These are phyloP conservation scores for Xestobium rufovillosum DNA, from an alignment of 2,888 invertebrate species.

Conservation along the genomic window DNA sequence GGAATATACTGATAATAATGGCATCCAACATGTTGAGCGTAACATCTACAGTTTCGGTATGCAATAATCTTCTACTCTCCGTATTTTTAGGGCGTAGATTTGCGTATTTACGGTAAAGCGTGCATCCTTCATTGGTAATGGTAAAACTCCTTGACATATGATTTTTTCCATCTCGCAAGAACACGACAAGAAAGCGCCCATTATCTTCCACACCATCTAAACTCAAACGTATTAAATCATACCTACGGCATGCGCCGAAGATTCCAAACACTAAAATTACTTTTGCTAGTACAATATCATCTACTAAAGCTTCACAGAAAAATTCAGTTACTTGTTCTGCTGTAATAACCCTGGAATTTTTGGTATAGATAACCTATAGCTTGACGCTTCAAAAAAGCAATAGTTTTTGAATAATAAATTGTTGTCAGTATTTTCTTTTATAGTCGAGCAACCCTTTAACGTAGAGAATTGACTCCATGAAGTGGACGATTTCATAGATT, in stretches of 20 bases:
- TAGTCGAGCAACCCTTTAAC: too few species aligned
- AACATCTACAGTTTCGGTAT: constrained; percentile 13
- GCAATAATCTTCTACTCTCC: constrained; percentile 12
- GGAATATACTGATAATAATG: constrained; percentile 16
- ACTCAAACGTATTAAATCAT: constrained; percentile 17
- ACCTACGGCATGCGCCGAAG: constrained; percentile 17
- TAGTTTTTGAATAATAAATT: constrained; percentile 10
- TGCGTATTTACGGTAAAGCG: constrained; percentile 18
- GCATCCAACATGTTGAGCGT: constrained; percentile 14
- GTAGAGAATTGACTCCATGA: constrained; percentile 11
- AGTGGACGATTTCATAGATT: constrained; percentile 10
- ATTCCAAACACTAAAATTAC: constrained; percentile 15
- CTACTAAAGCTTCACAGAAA: constrained; percentile 25
- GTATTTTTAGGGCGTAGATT: constrained; percentile 17
- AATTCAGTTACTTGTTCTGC: constrained; percentile 23
- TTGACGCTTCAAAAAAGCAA: constrained; percentile 21
- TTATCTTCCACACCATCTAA: too few species aligned
- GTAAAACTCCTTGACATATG: constrained; percentile 17
- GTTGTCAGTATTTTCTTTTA: constrained; percentile 4
- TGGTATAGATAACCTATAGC: constrained; percentile 20
- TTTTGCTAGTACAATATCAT: constrained; percentile 24
- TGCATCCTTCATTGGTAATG: constrained; percentile 15
- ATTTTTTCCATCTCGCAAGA: constrained; percentile 17
- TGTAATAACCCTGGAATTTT: constrained; percentile 25
- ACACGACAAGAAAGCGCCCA: constrained; percentile 14